Conservation (phyloP, 30 jellyfish, hydroid and myxozoan genomes). For the Hydra vulgaris region DNA sequence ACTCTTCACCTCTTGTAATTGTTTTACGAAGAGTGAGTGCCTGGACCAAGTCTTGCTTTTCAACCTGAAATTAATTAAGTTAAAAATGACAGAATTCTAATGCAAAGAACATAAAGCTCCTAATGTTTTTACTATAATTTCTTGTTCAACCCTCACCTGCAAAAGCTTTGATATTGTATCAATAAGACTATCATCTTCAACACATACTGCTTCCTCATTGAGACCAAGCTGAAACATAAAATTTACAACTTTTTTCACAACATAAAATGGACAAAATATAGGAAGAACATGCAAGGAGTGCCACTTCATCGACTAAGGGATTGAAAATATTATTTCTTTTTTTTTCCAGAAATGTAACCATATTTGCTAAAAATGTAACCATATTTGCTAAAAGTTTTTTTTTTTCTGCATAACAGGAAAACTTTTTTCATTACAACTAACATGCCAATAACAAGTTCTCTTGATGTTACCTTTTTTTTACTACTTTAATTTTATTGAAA, state of each 20-base stretch:
- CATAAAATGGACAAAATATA: not conserved
- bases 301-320: too few relatives aligned
- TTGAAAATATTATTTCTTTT: too few relatives aligned
- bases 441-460: too few relatives aligned
- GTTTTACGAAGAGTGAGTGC: conserved; percentile 71
- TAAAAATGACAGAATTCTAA: not conserved
- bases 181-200: conserved; percentile 47
- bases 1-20: conserved; percentile 81
- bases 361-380: too few relatives aligned
- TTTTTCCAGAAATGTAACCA: too few relatives aligned
- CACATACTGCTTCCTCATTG: conserved; percentile 64
- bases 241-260: not conserved
- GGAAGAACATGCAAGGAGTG: too few relatives aligned
- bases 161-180: conserved; percentile 56
- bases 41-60: conserved; percentile 46
- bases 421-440: too few relatives aligned
- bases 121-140: too few relatives aligned
- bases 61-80: conserved; percentile 37
- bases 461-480: too few relatives aligned
- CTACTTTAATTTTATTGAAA: too few relatives aligned
- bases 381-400: too few relatives aligned
- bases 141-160: conserved; percentile 42
- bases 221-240: conserved; percentile 36
- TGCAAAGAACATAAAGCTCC: not conserved
- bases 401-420: too few relatives aligned